Conservation (phyloP, 2,888 invertebrate genomes). For the Mesopsocus fuscifrons region DNA sequence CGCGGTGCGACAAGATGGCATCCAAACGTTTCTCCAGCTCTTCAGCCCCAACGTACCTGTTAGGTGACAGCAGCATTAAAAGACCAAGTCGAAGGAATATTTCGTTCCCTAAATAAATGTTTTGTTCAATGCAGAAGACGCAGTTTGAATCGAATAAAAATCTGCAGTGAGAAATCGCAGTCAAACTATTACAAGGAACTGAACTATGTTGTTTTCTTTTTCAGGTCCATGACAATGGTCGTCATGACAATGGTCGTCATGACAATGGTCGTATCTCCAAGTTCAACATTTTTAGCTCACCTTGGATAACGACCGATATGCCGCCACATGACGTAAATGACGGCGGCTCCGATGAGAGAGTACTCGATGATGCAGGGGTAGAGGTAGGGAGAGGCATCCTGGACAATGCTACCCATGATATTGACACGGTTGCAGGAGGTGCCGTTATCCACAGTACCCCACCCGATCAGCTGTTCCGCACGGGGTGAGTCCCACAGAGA, state of each 20-base stretch:
- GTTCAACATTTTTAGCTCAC: slow-evolving; percentile 25
- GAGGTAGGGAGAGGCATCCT: slow-evolving; percentile 83
- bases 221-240: no score
- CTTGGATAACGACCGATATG: slow-evolving; percentile 78
- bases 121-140: no score
- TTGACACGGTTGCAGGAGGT: slow-evolving; percentile 55
- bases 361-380: slow-evolving; percentile 95
- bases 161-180: no score
- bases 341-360: slow-evolving; percentile 85
- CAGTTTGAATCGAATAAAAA: no score
- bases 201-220: no score
- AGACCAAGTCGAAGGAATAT: neutral
- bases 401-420: slow-evolving; percentile 83
- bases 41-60: slow-evolving; percentile 50
- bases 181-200: no score
- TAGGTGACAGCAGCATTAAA: slow-evolving; percentile 5
- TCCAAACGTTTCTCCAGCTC: slow-evolving; percentile 75
- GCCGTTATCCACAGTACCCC: neutral
- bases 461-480: neutral
- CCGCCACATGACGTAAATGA: slow-evolving; percentile 93
- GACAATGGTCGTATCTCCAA: no score
- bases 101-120: no score
- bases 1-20: slow-evolving; percentile 70
- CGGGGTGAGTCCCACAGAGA: neutral
- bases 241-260: no score